phyloP scores from a whole-genome alignment of 2,113 vertebrate genomes.

The Cyanistes caeruleus region DNA sequence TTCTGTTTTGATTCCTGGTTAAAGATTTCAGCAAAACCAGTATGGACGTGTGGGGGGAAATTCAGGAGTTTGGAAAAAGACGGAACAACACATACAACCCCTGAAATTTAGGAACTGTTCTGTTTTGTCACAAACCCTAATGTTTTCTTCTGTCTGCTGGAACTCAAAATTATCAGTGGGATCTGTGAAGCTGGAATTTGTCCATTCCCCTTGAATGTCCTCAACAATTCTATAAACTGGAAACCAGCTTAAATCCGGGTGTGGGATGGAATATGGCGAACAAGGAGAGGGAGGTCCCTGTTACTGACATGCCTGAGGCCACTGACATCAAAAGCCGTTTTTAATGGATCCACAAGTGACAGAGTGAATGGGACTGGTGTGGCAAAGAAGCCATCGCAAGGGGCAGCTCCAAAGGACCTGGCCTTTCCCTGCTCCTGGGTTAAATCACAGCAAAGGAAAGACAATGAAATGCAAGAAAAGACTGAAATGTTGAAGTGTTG shows the following conservation, averaged over 20 bases:
- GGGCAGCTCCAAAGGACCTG: not conserved
- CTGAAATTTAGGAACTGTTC: not conserved
- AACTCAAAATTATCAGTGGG: not conserved
- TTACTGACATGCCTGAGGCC: not conserved
- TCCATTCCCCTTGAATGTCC: not conserved
- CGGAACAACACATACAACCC: not conserved
- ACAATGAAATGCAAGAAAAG: conserved; percentile 28
- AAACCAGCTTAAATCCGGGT: not conserved
- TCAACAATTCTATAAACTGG: not conserved
- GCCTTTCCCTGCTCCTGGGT: conserved; percentile 15
- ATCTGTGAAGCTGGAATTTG: not conserved
- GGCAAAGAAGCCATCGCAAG: not conserved
- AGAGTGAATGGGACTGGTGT: conserved; percentile 23
- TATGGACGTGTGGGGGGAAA: not conserved
- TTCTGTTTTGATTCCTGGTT: not conserved
- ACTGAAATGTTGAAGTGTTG: not conserved
- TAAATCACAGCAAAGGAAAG: conserved; percentile 31
- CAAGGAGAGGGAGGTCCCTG: not conserved
- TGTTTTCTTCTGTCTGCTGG: not conserved
- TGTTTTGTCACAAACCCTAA: not conserved
- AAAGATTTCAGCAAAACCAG: not conserved
- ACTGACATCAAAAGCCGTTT: not conserved
- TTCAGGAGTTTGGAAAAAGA: not conserved
- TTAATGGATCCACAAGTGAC: conserved; percentile 26
- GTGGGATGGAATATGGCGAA: not conserved